Evolutionary conservation across 2,888 invertebrate species (phyloP), one percentile per base, ranked within the genome.

Genomic region (Halictus quadricinctus): DNA sequence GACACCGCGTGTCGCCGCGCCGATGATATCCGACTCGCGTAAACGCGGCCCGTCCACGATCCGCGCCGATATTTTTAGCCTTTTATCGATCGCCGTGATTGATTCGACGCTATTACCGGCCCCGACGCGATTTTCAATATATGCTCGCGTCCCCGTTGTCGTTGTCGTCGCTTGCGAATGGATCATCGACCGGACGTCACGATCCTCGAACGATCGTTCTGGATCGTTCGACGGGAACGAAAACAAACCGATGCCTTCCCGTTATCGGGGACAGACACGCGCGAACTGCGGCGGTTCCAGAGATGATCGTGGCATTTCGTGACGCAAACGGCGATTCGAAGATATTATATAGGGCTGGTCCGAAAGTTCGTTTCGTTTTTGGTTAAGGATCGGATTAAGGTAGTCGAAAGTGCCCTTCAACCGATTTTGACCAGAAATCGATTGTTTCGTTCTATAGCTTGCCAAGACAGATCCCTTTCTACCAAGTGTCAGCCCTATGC

Each of bases 51-150:
- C 77, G 48, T 66, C 13, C 25, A 70, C 76, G 80, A 81, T 80
- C 81, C 73, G 48, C 58, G 36, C 72, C 85, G 66, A 82, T 80
- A 84, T 87, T 82, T 85, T 89, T 89, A 89, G 72, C 43, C 36
- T 64, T 29, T 64, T 66, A 87, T 82, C 82, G 87, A 88, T 88
- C 79, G 69, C 3, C 66, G 3, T 36, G 18, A 87, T 81, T 76
- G 82, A 88, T 80, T 48, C 29, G 21, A n/a, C 10, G 46, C 21
- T 48, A n/a, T n/a, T n/a, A 7, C 43, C 15, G 8, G 15, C 36
- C 10, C 1, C 6, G 13, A 4, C n/a, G 21, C 36, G 64, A 21
- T 58, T 76, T 48, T 43, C 72, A 66, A 78, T n/a, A 78, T n/a
- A 46, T 18, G 36, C 18, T 13, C 36, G 18, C 36, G 54, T 15